phyloP scores from a whole-genome alignment of 2,888 invertebrate species.

The Rhingia rostrata region DNA sequence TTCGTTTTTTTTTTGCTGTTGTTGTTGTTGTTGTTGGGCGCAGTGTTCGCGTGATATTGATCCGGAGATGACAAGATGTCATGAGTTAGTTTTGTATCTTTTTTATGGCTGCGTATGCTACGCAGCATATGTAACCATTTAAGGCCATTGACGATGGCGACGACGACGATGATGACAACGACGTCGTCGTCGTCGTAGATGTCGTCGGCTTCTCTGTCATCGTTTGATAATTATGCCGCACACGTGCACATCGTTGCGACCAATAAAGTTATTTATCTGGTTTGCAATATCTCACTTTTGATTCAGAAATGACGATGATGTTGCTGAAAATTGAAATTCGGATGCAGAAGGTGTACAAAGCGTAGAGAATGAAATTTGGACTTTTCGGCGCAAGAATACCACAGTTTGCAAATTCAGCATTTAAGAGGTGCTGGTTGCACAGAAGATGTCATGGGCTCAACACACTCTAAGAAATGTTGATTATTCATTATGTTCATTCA shows the following conservation, averaged over 20 bases:
- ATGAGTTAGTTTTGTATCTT: slow-evolving; percentile 48
- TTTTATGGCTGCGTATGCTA: slow-evolving; percentile 13
- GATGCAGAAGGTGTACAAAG: background rate
- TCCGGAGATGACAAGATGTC: slow-evolving; percentile 52
- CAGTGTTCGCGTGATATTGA: slow-evolving; percentile 57
- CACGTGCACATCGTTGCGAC: slow-evolving; percentile 74
- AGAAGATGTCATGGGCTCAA: background rate
- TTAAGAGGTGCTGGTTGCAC: background rate
- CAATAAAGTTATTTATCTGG: slow-evolving; percentile 68
- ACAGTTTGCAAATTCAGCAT: background rate
- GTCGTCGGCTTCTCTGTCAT: slow-evolving; percentile 58
- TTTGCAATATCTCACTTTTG: slow-evolving; percentile 59
- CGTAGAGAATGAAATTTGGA: slow-evolving; percentile 3
- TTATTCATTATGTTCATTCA: too few species aligned
- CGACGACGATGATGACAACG: slow-evolving; percentile 21
- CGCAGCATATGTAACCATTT: slow-evolving; percentile 46
- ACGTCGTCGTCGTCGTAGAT: slow-evolving; percentile 8
- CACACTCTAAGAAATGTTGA: too few species aligned
- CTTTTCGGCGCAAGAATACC: slow-evolving; percentile 4
- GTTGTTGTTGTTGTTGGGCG: slow-evolving; percentile 31
- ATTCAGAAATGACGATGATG: slow-evolving; percentile 10
- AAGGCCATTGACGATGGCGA: slow-evolving; percentile 49
- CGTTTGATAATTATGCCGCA: slow-evolving; percentile 72
- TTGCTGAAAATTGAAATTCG: slow-evolving; percentile 27
- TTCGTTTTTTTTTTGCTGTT: slow-evolving; percentile 29